Base-by-base conservation (phyloP, 2,888 invertebrate genomes). In the Cheilosia vulpina region DNA sequence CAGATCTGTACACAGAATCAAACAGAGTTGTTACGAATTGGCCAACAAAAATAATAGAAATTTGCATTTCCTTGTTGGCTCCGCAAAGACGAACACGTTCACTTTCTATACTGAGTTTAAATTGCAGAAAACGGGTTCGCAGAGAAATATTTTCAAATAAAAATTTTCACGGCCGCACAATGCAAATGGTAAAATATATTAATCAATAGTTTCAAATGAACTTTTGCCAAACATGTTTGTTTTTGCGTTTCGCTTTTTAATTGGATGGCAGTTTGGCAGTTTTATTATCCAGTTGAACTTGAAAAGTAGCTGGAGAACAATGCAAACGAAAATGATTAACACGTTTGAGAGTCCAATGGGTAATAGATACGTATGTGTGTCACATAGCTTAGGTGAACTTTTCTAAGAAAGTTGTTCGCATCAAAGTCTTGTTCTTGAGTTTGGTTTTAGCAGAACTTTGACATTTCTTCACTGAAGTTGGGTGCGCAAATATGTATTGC, bases 241-340 rank as follows among this genome's bases (percentile, higher is more conserved):
- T 31, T 47, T 13, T 2, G 2, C 13, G 38, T 38, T 38, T 38
- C 38, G 4, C 13, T 38, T 38, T 38, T 38, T 38, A 38, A 13
- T 38, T 38, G 11, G 3, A 38, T 43, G 15, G 24, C 24, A 11
- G 43, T 47, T 69, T 58, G 31, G 38, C 47, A 34, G 60, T 41
- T 72, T 60, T 72, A 60, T 72, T 47, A 13, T 7, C 41, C 17
- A 52, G 50, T 60, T 72, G 60, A 72, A 60, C 71, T 72, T 72
- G 71, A 72, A 72, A 71, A 52, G 41, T 41, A 17, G 24, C 41
- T 41, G 11, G 19, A 52, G 38, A 11, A 9, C 2, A 50, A 15
- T 6, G n/a, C 15, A 50, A 41, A 34, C 24, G n/a, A 17, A 31
- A 31, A 31, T 31, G 9, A 31, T 31, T 31, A 31, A 31, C 31